A percentile compares a stretch with the other conserved stretches of the same genome.
Conservation (phyloP, 2,888 invertebrate genomes). For the Carpatolechia fugitivella region DNA sequence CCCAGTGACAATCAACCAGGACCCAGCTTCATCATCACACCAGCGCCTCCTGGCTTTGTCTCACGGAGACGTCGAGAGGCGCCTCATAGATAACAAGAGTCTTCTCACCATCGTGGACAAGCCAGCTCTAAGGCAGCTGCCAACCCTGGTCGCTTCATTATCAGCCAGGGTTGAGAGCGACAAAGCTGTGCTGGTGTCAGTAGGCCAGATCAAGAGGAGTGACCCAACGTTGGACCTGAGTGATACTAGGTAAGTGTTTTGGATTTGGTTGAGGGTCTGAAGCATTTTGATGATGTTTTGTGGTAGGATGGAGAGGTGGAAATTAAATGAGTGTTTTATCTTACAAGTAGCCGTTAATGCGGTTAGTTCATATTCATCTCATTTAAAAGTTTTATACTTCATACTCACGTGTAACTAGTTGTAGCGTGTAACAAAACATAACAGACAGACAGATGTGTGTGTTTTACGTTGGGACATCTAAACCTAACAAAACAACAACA, state of each 20-base stretch:
- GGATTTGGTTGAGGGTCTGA: background rate
- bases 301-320: too few relatives aligned
- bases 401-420: too few relatives aligned
- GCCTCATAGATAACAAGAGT: slow-evolving; percentile 95
- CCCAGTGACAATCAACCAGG: slow-evolving; percentile 80
- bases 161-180: slow-evolving; percentile 92
- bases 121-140: slow-evolving; percentile 87
- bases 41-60: slow-evolving; percentile 91
- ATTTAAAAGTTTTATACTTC: too few relatives aligned
- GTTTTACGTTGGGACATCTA: too few relatives aligned
- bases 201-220: slow-evolving; percentile 83
- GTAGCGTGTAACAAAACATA: too few relatives aligned
- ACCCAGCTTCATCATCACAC: slow-evolving; percentile 92
- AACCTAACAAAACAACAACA: too few relatives aligned
- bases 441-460: too few relatives aligned
- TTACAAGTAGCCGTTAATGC: too few relatives aligned
- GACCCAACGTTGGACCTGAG: slow-evolving; percentile 81
- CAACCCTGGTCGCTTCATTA: slow-evolving; percentile 82
- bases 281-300: too few relatives aligned
- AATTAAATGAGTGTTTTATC: too few relatives aligned
- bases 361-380: too few relatives aligned
- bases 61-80: slow-evolving; percentile 91
- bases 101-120: slow-evolving; percentile 91
- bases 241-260: slow-evolving; percentile 72
- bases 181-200: slow-evolving; percentile 89